Conservation (phyloP, 2,888 invertebrate genomes). For the Bellardia bayeri region DNA sequence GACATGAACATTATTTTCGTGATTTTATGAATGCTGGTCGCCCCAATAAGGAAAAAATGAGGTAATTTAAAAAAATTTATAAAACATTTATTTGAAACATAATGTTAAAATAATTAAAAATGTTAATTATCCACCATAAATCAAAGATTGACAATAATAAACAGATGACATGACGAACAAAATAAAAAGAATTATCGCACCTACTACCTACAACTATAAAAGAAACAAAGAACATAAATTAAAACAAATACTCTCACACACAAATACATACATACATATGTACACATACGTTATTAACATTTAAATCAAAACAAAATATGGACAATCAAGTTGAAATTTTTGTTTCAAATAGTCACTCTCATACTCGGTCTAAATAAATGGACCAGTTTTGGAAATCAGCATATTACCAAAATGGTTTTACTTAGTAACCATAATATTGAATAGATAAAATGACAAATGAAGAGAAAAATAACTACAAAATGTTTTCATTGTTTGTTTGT, state of each 20-base stretch:
- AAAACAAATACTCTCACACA: not conserved
- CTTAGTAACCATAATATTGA: constrained; percentile 25
- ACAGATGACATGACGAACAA: constrained; percentile 26
- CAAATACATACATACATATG: not conserved
- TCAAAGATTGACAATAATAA: constrained; percentile 75
- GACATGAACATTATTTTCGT: constrained; percentile 42
- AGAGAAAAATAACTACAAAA: constrained; percentile 15
- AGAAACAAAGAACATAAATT: constrained; percentile 3
- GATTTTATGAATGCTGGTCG: not conserved
- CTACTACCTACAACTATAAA: constrained; percentile 30
- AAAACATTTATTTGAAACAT: constrained; percentile 81
- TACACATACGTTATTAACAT: not conserved
- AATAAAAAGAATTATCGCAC: constrained; percentile 29
- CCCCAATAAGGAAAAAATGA: constrained; percentile 51
- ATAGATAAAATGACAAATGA: constrained; percentile 24
- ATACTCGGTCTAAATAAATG: not conserved
- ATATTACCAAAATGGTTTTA: constrained; percentile 66
- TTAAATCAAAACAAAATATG: not conserved
- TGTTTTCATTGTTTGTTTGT: constrained; percentile 23
- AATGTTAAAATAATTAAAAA: constrained; percentile 82
- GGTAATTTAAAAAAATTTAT: constrained; percentile 80
- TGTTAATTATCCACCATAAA: constrained; percentile 82
- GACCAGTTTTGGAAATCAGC: constrained; percentile 49
- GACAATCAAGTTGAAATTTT: constrained; percentile 1
- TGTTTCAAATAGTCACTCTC: not conserved